phyloP scores from a whole-genome alignment of 64 coral and sea anemone genomes.

The Astreopora myriophthalma region DNA sequence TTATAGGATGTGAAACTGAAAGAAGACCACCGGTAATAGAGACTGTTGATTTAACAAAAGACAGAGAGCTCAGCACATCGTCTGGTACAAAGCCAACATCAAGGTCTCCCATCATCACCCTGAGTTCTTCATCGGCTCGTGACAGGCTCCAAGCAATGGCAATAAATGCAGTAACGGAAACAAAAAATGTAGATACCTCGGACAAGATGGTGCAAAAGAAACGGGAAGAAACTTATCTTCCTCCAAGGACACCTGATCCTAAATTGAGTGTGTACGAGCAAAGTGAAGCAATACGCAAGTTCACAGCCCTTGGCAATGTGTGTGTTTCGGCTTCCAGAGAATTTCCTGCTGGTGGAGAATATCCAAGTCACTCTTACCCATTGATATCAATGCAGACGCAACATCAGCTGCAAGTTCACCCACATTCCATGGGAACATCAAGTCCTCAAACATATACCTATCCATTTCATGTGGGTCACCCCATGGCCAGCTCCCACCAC shows the following conservation, averaged over 20 bases:
- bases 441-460: constrained; percentile 51
- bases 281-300: constrained; percentile 89
- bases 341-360: constrained; percentile 67
- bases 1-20: constrained; percentile 2
- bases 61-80: not conserved
- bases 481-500: constrained; percentile 9
- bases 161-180: constrained; percentile 48
- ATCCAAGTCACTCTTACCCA: constrained; percentile 45
- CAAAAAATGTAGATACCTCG: not conserved
- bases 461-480: constrained; percentile 66
- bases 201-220: constrained; percentile 54
- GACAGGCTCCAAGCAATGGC: constrained; percentile 84
- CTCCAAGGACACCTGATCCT: constrained; percentile 75
- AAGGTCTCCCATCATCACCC: not conserved
- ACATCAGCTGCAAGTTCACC: constrained; percentile 55
- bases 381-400: constrained; percentile 48
- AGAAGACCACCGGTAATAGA: constrained; percentile 1
- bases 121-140: constrained; percentile 68
- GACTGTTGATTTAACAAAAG: constrained; percentile 67
- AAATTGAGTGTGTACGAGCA: constrained; percentile 78
- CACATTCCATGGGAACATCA: constrained; percentile 50
- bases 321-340: constrained; percentile 59
- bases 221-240: constrained; percentile 68
- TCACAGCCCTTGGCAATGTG: constrained; percentile 39
- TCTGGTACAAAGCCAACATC: not conserved